Evolutionary conservation across 2,113 vertebrate species (phyloP), one percentile per base, ranked within the genome.

Genomic region (Hyaena hyaena): DNA sequence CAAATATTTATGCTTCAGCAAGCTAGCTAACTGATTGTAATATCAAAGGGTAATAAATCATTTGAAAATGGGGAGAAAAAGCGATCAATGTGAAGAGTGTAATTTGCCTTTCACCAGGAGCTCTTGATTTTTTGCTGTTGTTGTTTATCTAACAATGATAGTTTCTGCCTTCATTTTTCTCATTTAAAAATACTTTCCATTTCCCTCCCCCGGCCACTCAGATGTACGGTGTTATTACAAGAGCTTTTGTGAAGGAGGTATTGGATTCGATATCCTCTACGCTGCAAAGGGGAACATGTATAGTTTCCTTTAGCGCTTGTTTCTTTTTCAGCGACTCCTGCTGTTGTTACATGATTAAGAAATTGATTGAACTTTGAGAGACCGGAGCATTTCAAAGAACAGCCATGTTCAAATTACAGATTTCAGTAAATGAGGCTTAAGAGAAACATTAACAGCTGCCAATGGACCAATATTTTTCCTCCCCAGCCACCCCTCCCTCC

Each of bases 71-170:
- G 53, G 31, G 48, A 80, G 76, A 48, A 31, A 61, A 77, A 58
- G 48, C 0, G 9, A 93, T 23, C 94, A 39, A 53, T 71, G 68
- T 61, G 96, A 96, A 33, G 55, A 48, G 7, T 48, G 10, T 68
- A 76, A 96, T 98, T 97, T 98, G 86, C 93, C 97, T 98, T 97
- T 96, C 92, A 79, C 97, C 90, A 69, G 94, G 61, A 96, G 90
- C 96, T 12, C 11, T n/a, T 90, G 88, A 90, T 95, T 79, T 84
- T 68, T 83, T 85, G 10, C 80, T 88, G 17, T 35, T 63, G 39
- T 53, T 98, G 90, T 96, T 98, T 94, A 84, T 65, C 95, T 98
- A 97, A 98, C 97, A 98, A 93, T 45, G 82, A 98, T 97, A 68
- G 3, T 95, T 98, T 98, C 97, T 98, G 96, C 96, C 74, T 91